A percentile compares a stretch with the other conserved stretches of the same genome.
These are phyloP conservation scores for Araneus ventricosus DNA, from an alignment of 1,140 invertebrate genomes.

Conservation along the genomic window DNA sequence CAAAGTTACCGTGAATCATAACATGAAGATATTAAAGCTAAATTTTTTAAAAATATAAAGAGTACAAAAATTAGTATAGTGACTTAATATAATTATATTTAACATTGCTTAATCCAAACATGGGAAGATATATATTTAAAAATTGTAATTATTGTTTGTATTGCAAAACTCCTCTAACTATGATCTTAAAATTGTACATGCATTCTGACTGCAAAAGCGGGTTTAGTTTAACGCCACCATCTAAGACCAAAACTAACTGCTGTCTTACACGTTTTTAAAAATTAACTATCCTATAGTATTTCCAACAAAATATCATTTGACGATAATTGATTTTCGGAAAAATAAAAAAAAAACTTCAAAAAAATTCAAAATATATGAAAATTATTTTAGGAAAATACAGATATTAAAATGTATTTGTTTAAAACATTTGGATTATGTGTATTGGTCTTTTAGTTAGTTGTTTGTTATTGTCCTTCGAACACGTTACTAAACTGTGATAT, in stretches of 20 bases:
- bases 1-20: neutral
- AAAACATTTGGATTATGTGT: neutral
- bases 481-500: neutral
- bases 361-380: neutral
- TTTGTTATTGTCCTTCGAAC: neutral
- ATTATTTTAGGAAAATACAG: neutral
- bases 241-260: neutral
- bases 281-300: neutral
- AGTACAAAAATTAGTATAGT: too few species aligned
- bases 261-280: neutral
- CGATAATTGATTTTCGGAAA: neutral
- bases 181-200: neutral
- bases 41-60: neutral
- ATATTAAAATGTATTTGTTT: neutral
- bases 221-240: neutral
- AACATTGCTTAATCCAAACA: neutral
- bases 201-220: neutral
- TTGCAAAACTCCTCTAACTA: neutral
- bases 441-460: neutral
- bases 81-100: neutral
- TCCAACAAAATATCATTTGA: neutral
- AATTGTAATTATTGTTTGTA: neutral
- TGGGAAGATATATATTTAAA: neutral
- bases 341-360: neutral
- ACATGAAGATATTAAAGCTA: neutral